Evolutionary conservation across 2,888 invertebrate genomes (phyloP).

Genomic region (Anaspis maculata): DNA sequence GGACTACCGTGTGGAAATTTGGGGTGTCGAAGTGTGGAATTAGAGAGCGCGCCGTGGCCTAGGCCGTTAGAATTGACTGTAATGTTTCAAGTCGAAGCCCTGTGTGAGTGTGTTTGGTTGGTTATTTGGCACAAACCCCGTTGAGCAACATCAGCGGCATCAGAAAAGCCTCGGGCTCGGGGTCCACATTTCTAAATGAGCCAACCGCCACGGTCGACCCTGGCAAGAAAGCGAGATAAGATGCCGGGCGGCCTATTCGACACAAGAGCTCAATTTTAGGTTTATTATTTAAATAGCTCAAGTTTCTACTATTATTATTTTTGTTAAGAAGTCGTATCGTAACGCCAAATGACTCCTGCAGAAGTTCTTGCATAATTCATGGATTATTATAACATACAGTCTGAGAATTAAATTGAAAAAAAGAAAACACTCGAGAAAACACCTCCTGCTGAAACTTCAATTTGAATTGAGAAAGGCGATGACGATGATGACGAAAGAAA

Average conservation of each 20-base stretch:
- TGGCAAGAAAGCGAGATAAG: constrained; percentile 9
- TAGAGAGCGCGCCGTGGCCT: constrained; percentile 9
- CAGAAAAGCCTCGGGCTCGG: constrained; percentile 14
- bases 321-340: constrained; percentile 3
- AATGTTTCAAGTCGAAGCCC: constrained; percentile 15
- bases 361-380: constrained; percentile 5
- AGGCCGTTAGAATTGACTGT: constrained; percentile 14
- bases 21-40: constrained; percentile 15
- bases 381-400: too few relatives aligned
- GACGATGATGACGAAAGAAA: too few relatives aligned
- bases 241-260: constrained; percentile 1
- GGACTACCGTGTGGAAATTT: too few relatives aligned
- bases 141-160: constrained; percentile 14
- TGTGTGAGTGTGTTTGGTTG: too few relatives aligned
- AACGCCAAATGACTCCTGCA: constrained; percentile 3
- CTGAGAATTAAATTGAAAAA: too few relatives aligned
- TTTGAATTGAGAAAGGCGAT: too few relatives aligned
- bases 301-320: constrained; percentile 14
- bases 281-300: constrained; percentile 15
- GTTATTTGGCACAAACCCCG: too few relatives aligned
- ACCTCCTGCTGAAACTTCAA: too few relatives aligned
- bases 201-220: constrained; percentile 14
- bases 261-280: constrained; percentile 10
- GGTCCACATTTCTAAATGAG: constrained; percentile 13
- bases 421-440: too few relatives aligned